Evolutionary conservation across 2,888 invertebrate species (phyloP).

Genomic region (Acleris literana): DNA sequence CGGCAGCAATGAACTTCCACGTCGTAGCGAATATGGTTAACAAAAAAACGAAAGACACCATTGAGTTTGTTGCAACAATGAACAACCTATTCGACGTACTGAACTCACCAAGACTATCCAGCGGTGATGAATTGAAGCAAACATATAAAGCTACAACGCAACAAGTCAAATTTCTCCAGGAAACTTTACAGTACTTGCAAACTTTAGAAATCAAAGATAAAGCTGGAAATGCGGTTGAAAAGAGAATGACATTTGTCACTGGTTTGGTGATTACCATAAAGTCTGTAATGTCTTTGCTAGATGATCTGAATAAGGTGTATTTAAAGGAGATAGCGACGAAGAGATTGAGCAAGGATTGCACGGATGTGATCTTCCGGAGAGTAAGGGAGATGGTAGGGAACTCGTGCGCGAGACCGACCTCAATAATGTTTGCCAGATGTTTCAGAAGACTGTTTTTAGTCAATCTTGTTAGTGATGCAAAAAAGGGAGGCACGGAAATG

Average conservation of each 20-base stretch:
- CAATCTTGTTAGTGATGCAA: neutral
- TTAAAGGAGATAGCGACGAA: conserved; percentile 10
- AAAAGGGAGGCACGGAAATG: conserved; percentile 7
- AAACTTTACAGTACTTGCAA: conserved; percentile 10
- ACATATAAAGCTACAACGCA: neutral
- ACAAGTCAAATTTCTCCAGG: neutral
- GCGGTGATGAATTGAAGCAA: neutral
- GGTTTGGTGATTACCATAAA: conserved; percentile 14
- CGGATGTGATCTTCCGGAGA: conserved; percentile 7
- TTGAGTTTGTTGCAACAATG: conserved; percentile 17
- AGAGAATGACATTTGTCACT: conserved; percentile 3
- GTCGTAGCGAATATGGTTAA: neutral
- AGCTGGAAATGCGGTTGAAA: conserved; percentile 1
- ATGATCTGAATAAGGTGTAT: neutral
- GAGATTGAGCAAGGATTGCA: conserved; percentile 19
- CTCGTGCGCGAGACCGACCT: conserved; percentile 6
- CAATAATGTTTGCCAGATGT: conserved; percentile 17
- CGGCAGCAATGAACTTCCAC: conserved; percentile 15
- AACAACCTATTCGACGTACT: conserved; percentile 11
- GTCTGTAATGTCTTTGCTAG: conserved; percentile 4
- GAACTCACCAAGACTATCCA: conserved; percentile 8
- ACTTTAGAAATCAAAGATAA: conserved; percentile 3
- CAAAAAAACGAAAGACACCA: neutral
- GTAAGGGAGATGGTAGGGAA: conserved; percentile 2
- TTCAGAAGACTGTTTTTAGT: conserved; percentile 19